Evolutionary conservation across 2,797 vertebrate genomes (phyloP).

Genomic region (Toxotes lorentzi): DNA sequence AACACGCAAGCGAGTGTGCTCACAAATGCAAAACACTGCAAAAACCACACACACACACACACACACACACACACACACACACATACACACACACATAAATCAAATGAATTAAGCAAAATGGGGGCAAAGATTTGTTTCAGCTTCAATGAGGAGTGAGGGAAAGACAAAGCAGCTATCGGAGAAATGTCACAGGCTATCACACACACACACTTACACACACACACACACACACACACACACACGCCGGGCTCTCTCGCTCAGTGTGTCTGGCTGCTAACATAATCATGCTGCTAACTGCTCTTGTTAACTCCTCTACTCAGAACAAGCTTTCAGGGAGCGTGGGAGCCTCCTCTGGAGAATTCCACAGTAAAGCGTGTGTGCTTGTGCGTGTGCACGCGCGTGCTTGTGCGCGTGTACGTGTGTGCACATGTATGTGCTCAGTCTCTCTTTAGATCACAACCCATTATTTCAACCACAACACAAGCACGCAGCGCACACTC

Average conservation of each 20-base stretch:
- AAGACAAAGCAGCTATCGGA: conserved; percentile 68
- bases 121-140: conserved; percentile 68
- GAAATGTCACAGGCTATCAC: conserved; percentile 67
- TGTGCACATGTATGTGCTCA: conserved; percentile 12
- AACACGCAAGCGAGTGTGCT: conserved; percentile 32
- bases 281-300: conserved; percentile 81
- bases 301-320: conserved; percentile 81
- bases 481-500: conserved; percentile 37
- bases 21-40: conserved; percentile 6
- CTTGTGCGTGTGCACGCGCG: not conserved
- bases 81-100: conserved; percentile 36
- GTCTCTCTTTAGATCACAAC: conserved; percentile 58
- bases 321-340: conserved; percentile 81
- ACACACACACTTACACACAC: conserved; percentile 25
- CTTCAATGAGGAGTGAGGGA: conserved; percentile 52
- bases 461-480: conserved; percentile 66
- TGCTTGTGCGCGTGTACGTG: conserved; percentile 15
- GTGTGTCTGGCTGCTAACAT: conserved; percentile 79
- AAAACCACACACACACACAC: conserved; percentile 11
- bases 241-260: conserved; percentile 60
- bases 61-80: conserved; percentile 21
- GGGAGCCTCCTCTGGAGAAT: conserved; percentile 80
- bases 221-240: conserved; percentile 28
- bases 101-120: conserved; percentile 59
- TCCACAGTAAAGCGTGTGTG: conserved; percentile 65